A percentile compares a stretch with the other conserved stretches of the same genome.
phyloP scores from a whole-genome alignment of 1,140 invertebrate genomes.

The Cyphomyrmex costatus region DNA sequence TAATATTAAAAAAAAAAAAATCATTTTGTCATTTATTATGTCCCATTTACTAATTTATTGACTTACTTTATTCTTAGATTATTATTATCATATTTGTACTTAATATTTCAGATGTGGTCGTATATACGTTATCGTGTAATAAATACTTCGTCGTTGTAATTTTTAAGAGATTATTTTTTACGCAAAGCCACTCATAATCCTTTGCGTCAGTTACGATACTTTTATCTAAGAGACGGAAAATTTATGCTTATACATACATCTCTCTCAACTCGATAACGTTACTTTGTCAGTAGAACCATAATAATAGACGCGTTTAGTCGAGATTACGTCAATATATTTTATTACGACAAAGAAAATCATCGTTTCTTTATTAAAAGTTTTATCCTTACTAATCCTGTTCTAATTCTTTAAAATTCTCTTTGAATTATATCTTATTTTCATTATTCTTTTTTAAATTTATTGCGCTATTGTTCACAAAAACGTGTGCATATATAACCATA shows the following conservation, averaged over 20 bases:
- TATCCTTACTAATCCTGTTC: not conserved
- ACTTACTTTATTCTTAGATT: not conserved
- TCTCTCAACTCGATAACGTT: not conserved
- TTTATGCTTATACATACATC: not conserved
- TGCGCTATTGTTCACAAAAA: not conserved
- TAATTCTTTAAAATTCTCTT: not conserved
- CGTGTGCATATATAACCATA: not conserved
- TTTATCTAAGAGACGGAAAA: conserved; percentile 28
- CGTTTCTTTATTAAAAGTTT: not conserved
- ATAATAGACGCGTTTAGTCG: conserved; percentile 33
- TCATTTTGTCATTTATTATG: not conserved
- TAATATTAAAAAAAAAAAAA: no score
- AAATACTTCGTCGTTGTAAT: not conserved
- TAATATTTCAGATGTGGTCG: not conserved
- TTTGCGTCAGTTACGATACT: not conserved
- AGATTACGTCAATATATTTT: not conserved
- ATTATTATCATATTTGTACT: not conserved
- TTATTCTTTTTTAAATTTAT: not conserved
- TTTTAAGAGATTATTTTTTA: conserved; percentile 17
- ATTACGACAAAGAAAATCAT: not conserved
- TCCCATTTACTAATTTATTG: not conserved
- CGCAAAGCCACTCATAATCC: not conserved
- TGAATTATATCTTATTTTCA: not conserved
- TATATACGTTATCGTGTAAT: not conserved
- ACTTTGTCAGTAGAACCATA: conserved; percentile 16